Base-by-base conservation (phyloP, 2,888 invertebrate species). In the Hypena proboscidalis region DNA sequence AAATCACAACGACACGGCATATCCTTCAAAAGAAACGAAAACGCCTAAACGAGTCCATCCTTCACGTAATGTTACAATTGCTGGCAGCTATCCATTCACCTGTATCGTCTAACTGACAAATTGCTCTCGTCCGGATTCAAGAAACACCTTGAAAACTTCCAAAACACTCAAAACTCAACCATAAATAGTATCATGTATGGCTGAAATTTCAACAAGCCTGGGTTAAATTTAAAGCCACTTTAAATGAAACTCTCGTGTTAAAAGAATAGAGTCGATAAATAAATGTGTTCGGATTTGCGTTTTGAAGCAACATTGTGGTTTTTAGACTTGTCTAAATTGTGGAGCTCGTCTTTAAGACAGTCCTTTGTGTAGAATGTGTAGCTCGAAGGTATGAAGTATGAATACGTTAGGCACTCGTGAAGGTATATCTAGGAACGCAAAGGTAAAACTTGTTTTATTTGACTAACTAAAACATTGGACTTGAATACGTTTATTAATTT, bases 51-150 rank as follows among this genome's bases (percentile, higher is more conserved):
- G 13, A n/a, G 27, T 11, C 21, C 51, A 59, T 57, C 52, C 54
- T 60, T 50, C 45, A 47, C 31, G 26, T 31, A 32, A 38, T 32
- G 21, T 36, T 48, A 52, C 62, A 60, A 64, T 66, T 55, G 58
- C n/a, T n/a, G n/a, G n/a, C 58, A 31, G n/a, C 26, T 44, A 53
- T 58, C 53, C 53, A 49, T 60, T 61, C 48, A 59, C 55, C 59
- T 58, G 53, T 58, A 32, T 42, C 21, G 27, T 31, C 31, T 56
- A 45, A 54, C 48, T 53, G 60, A 71, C 62, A 72, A 70, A 74
- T 74, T 68, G 57, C 45, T 48, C 39, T 35, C 58, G 59, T 70
- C 70, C 65, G 65, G 52, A 36, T 43, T 47, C 40, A 40, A 32
- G 23, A 38, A 37, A 32, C 40, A 27, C 56, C 56, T 63, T 54